Base-by-base conservation (phyloP, 1,140 invertebrate genomes). In the Formica exsecta region DNA sequence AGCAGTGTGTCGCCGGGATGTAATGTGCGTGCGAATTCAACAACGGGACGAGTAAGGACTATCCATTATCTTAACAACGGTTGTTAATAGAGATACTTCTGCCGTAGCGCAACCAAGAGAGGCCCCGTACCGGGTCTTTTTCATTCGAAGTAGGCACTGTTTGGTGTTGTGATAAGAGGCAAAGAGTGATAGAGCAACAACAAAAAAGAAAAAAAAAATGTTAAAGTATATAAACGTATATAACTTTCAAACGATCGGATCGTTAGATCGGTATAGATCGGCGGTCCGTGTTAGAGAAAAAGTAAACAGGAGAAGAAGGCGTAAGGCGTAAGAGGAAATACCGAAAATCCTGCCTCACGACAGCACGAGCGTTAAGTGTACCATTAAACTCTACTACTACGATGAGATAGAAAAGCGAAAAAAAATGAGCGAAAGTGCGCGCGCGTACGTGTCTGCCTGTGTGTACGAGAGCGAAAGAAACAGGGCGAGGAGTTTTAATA, bases 121-220 rank as follows among this genome's bases (percentile, higher is more conserved):
- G 36, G 54, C 41, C 29, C 38, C 25, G 4, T 48, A 41, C 8
- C 44, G 81, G 76, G 19, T 36, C 41, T 48, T 85, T 90, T 87
- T 90, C 36, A 85, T 90, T 90, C 65, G 75, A 75, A 86, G 77
- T 57, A 48, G 81, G 71, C 89, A 90, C 87, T 83, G 88, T 90
- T 90, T 90, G 88, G 81, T 90, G 89, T 90, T 90, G 86, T 86
- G 88, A 90, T 90, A 92, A 91, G 92, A 89, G 90, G 86, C 91
- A 88, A 91, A 90, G 48, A 51, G 85, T 90, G 83, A 86, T 90
- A 92, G 87, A 91, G 88, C 87, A 90, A 88, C 51, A 65, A 68
- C 68, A 87, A 86, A 41, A 51, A 57, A 75, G 41, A 51, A 79
- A 79, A 64, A 75, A 81, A 51, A 79, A 83, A 54, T 65, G n/a